Evolutionary conservation across 2,888 invertebrate genomes (phyloP), one percentile per base, ranked within the genome.

Genomic region (Chrysolina haemoptera): DNA sequence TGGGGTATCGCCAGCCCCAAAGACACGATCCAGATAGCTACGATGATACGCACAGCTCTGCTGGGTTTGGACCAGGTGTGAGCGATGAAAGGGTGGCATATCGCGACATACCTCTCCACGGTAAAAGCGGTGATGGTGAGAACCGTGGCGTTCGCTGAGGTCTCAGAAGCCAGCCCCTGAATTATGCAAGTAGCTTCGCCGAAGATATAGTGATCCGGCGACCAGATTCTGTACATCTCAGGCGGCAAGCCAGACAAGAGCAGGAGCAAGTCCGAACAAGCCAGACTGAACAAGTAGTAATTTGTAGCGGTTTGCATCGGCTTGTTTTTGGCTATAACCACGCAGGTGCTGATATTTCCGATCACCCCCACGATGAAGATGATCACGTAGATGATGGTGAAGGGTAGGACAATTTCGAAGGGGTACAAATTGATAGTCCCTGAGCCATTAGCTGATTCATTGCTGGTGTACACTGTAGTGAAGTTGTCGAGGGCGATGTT

Each of bases 1-100:
- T 94, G 94, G 0, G 95, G 95, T 66, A 94, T 88, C 0, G 95
- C 95, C 82, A 94, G 88, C 76, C 91, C 89, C 78, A 96, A 87
- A 0, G 96, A 93, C 0, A 93, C 62, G n/a, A 77, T 67, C 98
- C 98, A 98, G 76, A 97, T 92, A 53, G 92, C 88, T 16, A 95
- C 87, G 59, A 97, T 95, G 81, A 95, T 92, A 83, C 94, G 94
- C 70, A 95, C 90, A 14, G 96, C 97, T 53, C 97, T 90, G 16
- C 95, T 94, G 40, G 97, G 89, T 84, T 96, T 96, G 4, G 96
- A 96, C 93, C 96, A 94, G 72, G 95, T 95, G 85, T 97, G 96
- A 0, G 92, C 89, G 14, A 90, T 86, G 82, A 94, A 91, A 0
- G 93, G 93, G 82, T 93, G 92, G 79, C 93, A 93, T 43, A 94